A percentile compares a stretch with the other conserved stretches of the same genome.
phyloP scores from a whole-genome alignment of 1,140 invertebrate species.

The Eueides isabella region DNA sequence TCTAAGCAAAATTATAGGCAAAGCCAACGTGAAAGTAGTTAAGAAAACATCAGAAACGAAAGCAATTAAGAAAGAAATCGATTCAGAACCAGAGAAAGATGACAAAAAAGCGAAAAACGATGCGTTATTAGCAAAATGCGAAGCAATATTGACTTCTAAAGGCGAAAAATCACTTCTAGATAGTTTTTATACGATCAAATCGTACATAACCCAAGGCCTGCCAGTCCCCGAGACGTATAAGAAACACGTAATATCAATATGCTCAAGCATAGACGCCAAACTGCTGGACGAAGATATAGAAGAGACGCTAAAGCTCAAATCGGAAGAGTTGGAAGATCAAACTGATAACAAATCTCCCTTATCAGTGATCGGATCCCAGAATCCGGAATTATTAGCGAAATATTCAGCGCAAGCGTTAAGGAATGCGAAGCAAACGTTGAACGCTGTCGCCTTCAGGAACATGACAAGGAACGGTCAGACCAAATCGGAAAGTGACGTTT shows the following conservation, averaged over 20 bases:
- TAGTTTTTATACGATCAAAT: conserved; percentile 72
- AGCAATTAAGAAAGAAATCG: conserved; percentile 47
- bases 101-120: conserved; percentile 59
- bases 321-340: conserved; percentile 34
- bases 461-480: conserved; percentile 59
- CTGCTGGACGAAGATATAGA: conserved; percentile 65
- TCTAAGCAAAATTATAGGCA: conserved; percentile 75
- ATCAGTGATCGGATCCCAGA: conserved; percentile 56
- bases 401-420: conserved; percentile 70
- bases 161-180: conserved; percentile 69
- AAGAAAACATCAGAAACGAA: conserved; percentile 57
- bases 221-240: conserved; percentile 70
- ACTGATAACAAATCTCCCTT: conserved; percentile 44
- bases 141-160: conserved; percentile 66
- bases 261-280: conserved; percentile 66
- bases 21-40: conserved; percentile 56
- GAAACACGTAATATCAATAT: conserved; percentile 70
- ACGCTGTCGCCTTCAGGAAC: conserved; percentile 68
- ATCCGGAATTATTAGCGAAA: conserved; percentile 66
- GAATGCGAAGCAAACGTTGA: conserved; percentile 69
- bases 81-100: conserved; percentile 51
- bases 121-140: conserved; percentile 63
- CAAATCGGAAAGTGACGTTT: conserved; percentile 65
- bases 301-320: conserved; percentile 56
- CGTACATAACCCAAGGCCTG: conserved; percentile 65